Base-by-base conservation (phyloP, 2,888 invertebrate genomes). In the Eupithecia vulgata region DNA sequence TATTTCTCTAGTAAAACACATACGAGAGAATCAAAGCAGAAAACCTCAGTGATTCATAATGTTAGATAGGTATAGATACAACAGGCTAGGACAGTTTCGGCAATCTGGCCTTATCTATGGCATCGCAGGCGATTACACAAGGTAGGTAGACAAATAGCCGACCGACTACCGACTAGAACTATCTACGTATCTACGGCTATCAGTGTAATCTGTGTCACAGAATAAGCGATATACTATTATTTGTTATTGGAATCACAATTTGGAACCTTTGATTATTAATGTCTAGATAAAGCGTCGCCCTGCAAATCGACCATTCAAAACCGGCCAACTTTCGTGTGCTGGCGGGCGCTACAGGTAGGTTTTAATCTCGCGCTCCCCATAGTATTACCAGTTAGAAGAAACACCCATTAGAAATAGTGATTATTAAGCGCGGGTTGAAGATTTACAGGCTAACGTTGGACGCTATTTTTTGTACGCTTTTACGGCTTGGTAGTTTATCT, bases 91-190 rank as follows among this genome's bases (percentile, higher is more conserved):
- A 73, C 79, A 76, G 67, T 81, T 84, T 80, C 83, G 70, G 75
- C 78, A 81, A 85, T 85, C 85, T 77, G 72, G 35, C 17, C 68
- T 67, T 84, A 84, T 84, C 81, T 70, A 42, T 59, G 79, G 76
- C 78, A 74, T 75, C 75, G 68, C 61, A 34, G 25, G 66, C 70
- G 77, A 77, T 76, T 76, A 76, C 72, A 37, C 57, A 7, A 30
- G 21, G 40, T 12, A 4, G 40, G 37, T 40, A 30, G 30, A 4
- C 4, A 65, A 40, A 5, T 42, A 62, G 62, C 57, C 45, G 65
- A 70, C 72, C 75, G 69, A 68, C 77, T 77, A 71, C 79, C 48
- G 75, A 57, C 35, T 67, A 48, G 21, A 48, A n/a, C 34, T 34
- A 52, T 34, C 17, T 25, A 40, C 1, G 12, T 34, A 52, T 34